Percentiles rank a stretch among this genome's conserved stretches.
Conservation (phyloP, 2,797 vertebrate genomes). For the Cheirogaleus major region DNA sequence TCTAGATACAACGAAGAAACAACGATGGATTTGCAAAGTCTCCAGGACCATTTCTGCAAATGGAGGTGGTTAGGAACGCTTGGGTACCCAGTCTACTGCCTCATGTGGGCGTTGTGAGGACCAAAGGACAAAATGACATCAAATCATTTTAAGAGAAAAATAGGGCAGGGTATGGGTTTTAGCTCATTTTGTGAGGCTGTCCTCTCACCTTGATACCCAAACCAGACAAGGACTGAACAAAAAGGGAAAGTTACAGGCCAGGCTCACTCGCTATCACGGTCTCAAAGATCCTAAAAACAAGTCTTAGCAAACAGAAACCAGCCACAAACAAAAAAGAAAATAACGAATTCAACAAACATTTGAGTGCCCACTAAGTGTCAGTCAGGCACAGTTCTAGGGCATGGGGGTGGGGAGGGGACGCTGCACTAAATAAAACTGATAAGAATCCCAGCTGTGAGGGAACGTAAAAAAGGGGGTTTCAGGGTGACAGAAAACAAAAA, state of each 20-base stretch:
- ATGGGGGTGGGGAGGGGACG: fast-evolving
- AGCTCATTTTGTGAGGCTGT: not conserved
- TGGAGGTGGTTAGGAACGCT: not conserved
- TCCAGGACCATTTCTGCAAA: not conserved
- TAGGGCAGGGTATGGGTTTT: not conserved
- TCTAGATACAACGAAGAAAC: fast-evolving
- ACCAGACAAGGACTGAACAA: not conserved
- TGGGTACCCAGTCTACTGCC: not conserved
- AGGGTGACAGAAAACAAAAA: not conserved
- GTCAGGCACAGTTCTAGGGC: not conserved
- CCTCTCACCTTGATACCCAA: not conserved
- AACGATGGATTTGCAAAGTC: fast-evolving
- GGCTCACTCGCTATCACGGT: not conserved
- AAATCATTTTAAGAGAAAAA: not conserved
- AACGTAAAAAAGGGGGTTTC: not conserved
- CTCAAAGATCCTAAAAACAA: not conserved
- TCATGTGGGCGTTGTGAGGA: fast-evolving
- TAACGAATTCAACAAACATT: not conserved
- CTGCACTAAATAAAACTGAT: not conserved
- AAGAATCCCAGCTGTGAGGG: not conserved
- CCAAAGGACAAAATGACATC: not conserved
- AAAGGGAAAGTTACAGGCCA: not conserved
- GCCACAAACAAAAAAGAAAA: not conserved
- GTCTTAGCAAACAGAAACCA: not conserved
- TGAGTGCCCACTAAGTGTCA: not conserved